These are phyloP conservation scores for Pungitius pungitius DNA, from an alignment of 2,113 vertebrate species.

Conservation along the genomic window DNA sequence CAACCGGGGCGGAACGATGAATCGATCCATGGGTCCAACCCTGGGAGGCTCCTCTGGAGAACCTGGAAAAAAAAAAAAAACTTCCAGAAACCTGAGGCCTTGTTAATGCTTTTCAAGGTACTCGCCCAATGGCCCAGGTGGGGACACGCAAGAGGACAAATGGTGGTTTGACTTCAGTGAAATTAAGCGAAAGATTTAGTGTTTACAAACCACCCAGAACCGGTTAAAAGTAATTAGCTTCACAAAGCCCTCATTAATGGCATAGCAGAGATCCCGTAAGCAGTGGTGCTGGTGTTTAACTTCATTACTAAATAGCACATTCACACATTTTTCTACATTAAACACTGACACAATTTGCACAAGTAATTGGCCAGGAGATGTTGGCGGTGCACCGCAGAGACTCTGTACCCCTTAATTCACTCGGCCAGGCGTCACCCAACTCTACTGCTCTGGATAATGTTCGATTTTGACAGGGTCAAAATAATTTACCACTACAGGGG, in stretches of 20 bases:
- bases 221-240: conserved; percentile 9
- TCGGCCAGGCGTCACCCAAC: not conserved
- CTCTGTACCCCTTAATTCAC: not conserved
- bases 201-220: not conserved
- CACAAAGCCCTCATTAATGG: conserved; percentile 17
- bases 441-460: not conserved
- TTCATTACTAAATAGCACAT: not conserved
- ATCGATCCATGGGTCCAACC: no score
- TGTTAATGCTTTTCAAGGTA: not conserved
- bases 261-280: not conserved
- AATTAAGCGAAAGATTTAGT: not conserved
- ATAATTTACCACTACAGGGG: conserved; percentile 15
- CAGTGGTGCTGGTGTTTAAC: not conserved
- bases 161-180: not conserved
- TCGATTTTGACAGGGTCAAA: not conserved
- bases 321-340: not conserved
- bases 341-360: not conserved
- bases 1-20: no score
- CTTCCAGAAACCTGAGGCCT: not conserved
- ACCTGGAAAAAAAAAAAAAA: not conserved
- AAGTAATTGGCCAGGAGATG: not conserved
- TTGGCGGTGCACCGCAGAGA: not conserved
- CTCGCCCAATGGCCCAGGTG: not conserved
- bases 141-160: not conserved
- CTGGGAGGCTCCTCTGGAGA: not conserved